These are phyloP conservation scores for Julus scandinavius DNA, from an alignment of 2,888 invertebrate species.

Conservation along the genomic window DNA sequence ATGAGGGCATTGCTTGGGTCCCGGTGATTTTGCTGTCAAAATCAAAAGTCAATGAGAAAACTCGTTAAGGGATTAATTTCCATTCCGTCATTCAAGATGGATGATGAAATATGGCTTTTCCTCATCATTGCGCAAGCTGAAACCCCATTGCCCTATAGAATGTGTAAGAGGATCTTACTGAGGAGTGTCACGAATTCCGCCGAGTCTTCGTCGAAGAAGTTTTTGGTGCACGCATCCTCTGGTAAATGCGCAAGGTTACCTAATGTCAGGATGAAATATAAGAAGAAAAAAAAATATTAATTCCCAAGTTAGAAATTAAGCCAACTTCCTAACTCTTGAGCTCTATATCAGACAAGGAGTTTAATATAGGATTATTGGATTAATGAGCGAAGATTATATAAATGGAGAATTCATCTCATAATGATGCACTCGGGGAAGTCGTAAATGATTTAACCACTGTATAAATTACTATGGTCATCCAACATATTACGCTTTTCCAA, in stretches of 20 bases:
- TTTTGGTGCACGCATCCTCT: slow-evolving; percentile 56
- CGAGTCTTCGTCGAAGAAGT: slow-evolving; percentile 55
- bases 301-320: neutral
- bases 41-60: slow-evolving; percentile 44
- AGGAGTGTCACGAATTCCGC: slow-evolving; percentile 58
- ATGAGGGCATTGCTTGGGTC: slow-evolving; percentile 85
- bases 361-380: neutral
- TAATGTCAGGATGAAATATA: slow-evolving; percentile 22
- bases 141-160: neutral
- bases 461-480: neutral
- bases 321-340: neutral
- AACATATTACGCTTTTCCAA: no score
- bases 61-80: slow-evolving; percentile 46
- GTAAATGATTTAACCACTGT: neutral
- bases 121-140: slow-evolving; percentile 25
- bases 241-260: slow-evolving; percentile 9
- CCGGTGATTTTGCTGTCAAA: slow-evolving; percentile 79
- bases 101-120: slow-evolving; percentile 42
- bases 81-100: slow-evolving; percentile 21
- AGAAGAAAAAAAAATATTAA: neutral
- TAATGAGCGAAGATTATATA: slow-evolving; percentile 8
- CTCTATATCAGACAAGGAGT: neutral
- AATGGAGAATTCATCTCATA: neutral
- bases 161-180: slow-evolving; percentile 54
- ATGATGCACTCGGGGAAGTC: neutral